Base-by-base conservation (phyloP, 2,113 vertebrate species). In the Xiphophorus maculatus region DNA sequence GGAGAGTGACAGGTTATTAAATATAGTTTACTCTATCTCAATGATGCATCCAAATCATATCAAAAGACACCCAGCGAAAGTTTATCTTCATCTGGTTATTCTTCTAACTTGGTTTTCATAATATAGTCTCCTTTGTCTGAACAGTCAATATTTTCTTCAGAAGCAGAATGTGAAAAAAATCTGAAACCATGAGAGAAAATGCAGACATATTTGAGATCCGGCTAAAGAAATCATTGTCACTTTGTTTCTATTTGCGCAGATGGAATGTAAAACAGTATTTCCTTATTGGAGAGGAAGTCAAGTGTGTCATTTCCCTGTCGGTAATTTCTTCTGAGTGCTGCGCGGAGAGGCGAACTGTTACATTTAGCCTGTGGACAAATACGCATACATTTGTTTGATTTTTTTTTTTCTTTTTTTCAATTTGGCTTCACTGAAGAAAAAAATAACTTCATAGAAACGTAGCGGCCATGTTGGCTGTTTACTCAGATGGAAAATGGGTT, bases 301-400 rank as follows among this genome's bases (percentile, higher is more conserved):
- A 72, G 30, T 27, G 27, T 82, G 77, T 79, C 80, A 74, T 76
- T 84, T 60, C 15, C 73, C 77, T 86, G 82, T 72, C 79, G 74
- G 77, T 83, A 79, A 81, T 77, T 88, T 82, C 84, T 71, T 80
- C 74, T 83, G 75, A 81, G 86, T 77, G 82, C 81, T 66, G 58
- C 67, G 81, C 83, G 76, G 61, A 37, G 62, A 73, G 74, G 74
- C 75, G 5, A 74, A 79, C 73, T 64, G 68, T 60, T 84, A 80
- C 73, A 66, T 80, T 80, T 76, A 66, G 77, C 69, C 74, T 63
- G 73, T 67, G 66, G 76, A 12, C 62, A 67, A 80, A 77, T 35
- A 71, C 9, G 25, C 10, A 58, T n/a, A 8, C 29, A 17, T 85
- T 58, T 69, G 62, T 35, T 85, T 80, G 76, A 63, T 78, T 81